Conservation (phyloP, 2,888 invertebrate species). For the Plebejus melissa region DNA sequence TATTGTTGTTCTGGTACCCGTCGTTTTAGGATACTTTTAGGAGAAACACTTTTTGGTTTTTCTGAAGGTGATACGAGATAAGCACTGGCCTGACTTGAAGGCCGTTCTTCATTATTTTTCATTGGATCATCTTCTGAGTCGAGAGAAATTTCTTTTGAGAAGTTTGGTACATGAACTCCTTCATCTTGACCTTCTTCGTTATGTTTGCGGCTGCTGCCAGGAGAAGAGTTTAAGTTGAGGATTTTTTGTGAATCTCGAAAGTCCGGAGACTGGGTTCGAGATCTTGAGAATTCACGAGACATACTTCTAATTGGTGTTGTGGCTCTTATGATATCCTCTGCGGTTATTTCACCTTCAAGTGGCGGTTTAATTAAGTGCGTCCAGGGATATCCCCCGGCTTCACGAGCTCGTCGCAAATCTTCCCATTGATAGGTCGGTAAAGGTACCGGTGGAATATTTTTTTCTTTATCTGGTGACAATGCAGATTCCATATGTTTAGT, state of each 20-base stretch:
- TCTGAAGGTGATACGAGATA: slow-evolving; percentile 55
- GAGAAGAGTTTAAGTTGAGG: slow-evolving; percentile 70
- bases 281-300: slow-evolving; percentile 69
- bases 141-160: slow-evolving; percentile 69
- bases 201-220: slow-evolving; percentile 71
- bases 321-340: slow-evolving; percentile 71
- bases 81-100: slow-evolving; percentile 52
- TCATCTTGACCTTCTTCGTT: slow-evolving; percentile 70
- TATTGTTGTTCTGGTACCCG: slow-evolving; percentile 64
- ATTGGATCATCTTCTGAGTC: slow-evolving; percentile 70
- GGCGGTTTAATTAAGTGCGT: slow-evolving; percentile 86
- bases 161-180: slow-evolving; percentile 70
- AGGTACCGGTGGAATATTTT: slow-evolving; percentile 82
- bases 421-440: slow-evolving; percentile 90
- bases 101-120: slow-evolving; percentile 50
- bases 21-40: slow-evolving; percentile 77
- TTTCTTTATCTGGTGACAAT: slow-evolving; percentile 75
- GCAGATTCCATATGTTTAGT: slow-evolving; percentile 76
- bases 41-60: slow-evolving; percentile 65
- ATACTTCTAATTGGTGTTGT: slow-evolving; percentile 70
- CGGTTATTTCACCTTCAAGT: slow-evolving; percentile 71
- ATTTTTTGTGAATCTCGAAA: slow-evolving; percentile 63
- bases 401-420: slow-evolving; percentile 84
- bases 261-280: slow-evolving; percentile 66
- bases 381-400: slow-evolving; percentile 89